phyloP scores from a whole-genome alignment of 2,113 vertebrate genomes.

The Pterocles burchelli region DNA sequence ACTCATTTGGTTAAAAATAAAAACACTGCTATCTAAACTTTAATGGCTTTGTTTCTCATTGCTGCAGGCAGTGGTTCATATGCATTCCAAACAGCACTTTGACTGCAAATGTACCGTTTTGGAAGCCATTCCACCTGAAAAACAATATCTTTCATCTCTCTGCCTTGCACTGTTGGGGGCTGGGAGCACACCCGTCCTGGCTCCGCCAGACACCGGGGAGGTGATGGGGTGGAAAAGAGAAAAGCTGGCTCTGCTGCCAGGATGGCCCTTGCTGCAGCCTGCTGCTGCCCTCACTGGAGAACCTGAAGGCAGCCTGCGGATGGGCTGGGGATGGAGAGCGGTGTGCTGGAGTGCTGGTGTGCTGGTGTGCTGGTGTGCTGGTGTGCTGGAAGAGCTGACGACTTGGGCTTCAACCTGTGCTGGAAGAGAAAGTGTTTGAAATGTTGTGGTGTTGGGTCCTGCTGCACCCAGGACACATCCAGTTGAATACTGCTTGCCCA shows the following conservation, averaged over 20 bases:
- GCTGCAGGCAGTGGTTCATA: slow-evolving; percentile 60
- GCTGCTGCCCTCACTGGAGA: background rate
- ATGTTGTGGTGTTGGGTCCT: too few relatives aligned
- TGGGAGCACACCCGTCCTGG: background rate
- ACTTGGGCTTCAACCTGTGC: background rate
- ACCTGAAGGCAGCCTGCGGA: rapidly evolving
- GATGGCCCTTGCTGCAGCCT: too few relatives aligned
- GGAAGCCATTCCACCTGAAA: slow-evolving; percentile 61
- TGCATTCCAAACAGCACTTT: slow-evolving; percentile 58
- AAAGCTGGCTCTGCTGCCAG: background rate
- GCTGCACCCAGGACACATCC: rapidly evolving
- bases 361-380: background rate
- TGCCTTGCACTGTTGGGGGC: background rate
- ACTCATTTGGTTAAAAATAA: slow-evolving; percentile 78
- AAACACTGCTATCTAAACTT: slow-evolving; percentile 66
- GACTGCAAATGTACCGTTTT: slow-evolving; percentile 53
- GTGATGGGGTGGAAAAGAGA: background rate
- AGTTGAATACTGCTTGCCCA: too few relatives aligned
- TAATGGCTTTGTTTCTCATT: slow-evolving; percentile 68
- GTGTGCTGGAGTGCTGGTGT: too few relatives aligned
- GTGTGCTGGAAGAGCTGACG: background rate
- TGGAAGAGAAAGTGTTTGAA: background rate
- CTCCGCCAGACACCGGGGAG: background rate
- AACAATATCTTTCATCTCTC: slow-evolving; percentile 23
- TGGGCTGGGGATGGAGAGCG: background rate